These are phyloP conservation scores for Bufotes viridis DNA, from an alignment of 2,797 vertebrate species.

Conservation along the genomic window DNA sequence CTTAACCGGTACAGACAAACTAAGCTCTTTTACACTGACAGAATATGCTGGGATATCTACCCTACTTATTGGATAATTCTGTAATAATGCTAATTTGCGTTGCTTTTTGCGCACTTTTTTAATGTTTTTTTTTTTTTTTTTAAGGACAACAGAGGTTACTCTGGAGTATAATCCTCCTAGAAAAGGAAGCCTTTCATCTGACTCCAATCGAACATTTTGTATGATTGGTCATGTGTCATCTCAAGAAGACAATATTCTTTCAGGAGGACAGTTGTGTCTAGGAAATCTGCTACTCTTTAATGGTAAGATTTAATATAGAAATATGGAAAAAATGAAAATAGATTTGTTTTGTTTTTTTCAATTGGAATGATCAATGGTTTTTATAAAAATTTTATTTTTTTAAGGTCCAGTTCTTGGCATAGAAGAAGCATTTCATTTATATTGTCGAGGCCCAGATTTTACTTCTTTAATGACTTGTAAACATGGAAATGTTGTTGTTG, in stretches of 20 bases:
- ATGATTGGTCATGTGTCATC: conserved; percentile 87
- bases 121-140: neutral
- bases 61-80: too few species aligned
- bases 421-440: conserved; percentile 92
- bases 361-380: too few species aligned
- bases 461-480: conserved; percentile 96
- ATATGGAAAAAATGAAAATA: neutral
- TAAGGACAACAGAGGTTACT: conserved; percentile 87
- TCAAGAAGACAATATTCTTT: conserved; percentile 80
- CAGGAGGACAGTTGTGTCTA: conserved; percentile 82
- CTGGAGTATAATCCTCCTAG: conserved; percentile 91
- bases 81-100: too few species aligned
- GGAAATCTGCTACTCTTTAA: conserved; percentile 96
- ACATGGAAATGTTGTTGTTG: conserved; percentile 82
- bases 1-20: too few species aligned
- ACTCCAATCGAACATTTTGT: conserved; percentile 95
- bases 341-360: neutral
- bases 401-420: conserved; percentile 88
- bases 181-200: conserved; percentile 92
- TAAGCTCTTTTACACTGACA: too few species aligned
- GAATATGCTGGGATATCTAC: too few species aligned
- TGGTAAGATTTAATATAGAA: conserved; percentile 68
- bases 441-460: conserved; percentile 89
- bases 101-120: too few species aligned
- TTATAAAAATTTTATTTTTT: conserved; percentile 45